Conservation (phyloP, 53 echinoderm and acorn worm genomes). For the Luidia sarsii region DNA sequence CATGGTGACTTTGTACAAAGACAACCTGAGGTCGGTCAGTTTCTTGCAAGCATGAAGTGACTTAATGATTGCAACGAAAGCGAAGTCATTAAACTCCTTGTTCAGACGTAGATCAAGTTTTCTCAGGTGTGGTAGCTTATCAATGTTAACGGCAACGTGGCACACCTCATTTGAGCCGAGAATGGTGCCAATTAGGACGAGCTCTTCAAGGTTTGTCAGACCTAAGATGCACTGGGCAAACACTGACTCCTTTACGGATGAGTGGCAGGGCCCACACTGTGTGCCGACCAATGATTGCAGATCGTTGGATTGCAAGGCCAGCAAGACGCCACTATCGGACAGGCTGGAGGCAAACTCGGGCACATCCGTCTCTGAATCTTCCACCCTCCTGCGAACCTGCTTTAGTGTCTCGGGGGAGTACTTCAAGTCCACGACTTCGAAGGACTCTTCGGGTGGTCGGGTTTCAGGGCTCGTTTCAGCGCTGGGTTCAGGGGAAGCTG, state of each 20-base stretch:
- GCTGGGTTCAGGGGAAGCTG: background rate
- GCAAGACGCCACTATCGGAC: background rate
- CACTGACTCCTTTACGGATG: background rate
- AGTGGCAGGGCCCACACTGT: conserved; percentile 1
- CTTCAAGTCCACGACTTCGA: background rate
- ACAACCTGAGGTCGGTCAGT: conserved; percentile 12
- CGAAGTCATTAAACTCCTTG: conserved; percentile 8
- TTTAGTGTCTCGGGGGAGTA: background rate
- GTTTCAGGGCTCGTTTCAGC: background rate
- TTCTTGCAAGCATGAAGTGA: background rate
- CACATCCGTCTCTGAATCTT: background rate
- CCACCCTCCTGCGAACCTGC: background rate
- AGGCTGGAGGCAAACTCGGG: background rate
- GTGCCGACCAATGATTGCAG: conserved; percentile 4
- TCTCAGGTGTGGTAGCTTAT: background rate
- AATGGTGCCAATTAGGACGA: conserved; percentile 13
- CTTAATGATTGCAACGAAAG: background rate
- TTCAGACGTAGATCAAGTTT: conserved; percentile 35
- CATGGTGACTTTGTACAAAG: conserved; percentile 9
- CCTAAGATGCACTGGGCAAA: background rate
- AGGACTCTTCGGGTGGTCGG: background rate
- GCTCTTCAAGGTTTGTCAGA: background rate
- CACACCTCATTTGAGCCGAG: background rate
- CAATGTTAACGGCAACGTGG: background rate
- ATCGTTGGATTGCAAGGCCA: background rate